These are phyloP conservation scores for Lepilemur ruficaudatus DNA, from an alignment of 2,797 vertebrate species.

Conservation along the genomic window DNA sequence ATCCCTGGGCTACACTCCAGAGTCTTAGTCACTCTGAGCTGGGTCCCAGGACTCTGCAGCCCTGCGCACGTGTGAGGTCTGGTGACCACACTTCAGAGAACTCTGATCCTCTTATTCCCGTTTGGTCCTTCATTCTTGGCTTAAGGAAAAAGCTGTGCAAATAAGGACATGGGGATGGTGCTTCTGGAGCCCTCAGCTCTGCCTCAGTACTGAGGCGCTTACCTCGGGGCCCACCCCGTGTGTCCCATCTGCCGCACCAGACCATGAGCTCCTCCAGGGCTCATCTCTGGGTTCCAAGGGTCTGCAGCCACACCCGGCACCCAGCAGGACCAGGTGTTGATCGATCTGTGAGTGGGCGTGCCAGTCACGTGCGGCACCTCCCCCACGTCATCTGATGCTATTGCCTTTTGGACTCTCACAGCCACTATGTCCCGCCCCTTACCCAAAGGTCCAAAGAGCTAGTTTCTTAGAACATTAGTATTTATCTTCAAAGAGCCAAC, in stretches of 20 bases:
- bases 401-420: background rate
- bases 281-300: background rate
- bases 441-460: background rate
- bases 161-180: accelerated
- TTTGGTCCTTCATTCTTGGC: background rate
- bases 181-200: background rate
- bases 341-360: background rate
- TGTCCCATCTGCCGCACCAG: background rate
- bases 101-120: background rate
- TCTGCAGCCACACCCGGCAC: background rate
- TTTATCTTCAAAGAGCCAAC: background rate
- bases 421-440: background rate
- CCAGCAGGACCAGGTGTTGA: no score
- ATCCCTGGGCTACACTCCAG: background rate
- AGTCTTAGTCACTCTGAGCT: background rate
- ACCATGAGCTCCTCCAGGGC: background rate
- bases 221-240: background rate
- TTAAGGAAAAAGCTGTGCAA: background rate
- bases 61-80: accelerated
- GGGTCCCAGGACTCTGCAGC: background rate
- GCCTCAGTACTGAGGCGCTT: accelerated
- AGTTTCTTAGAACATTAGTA: background rate
- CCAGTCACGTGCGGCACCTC: background rate
- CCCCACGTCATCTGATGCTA: background rate
- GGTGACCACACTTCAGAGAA: background rate